Base-by-base conservation (phyloP, 2,888 invertebrate genomes). In the Tolmerus cingulatus region DNA sequence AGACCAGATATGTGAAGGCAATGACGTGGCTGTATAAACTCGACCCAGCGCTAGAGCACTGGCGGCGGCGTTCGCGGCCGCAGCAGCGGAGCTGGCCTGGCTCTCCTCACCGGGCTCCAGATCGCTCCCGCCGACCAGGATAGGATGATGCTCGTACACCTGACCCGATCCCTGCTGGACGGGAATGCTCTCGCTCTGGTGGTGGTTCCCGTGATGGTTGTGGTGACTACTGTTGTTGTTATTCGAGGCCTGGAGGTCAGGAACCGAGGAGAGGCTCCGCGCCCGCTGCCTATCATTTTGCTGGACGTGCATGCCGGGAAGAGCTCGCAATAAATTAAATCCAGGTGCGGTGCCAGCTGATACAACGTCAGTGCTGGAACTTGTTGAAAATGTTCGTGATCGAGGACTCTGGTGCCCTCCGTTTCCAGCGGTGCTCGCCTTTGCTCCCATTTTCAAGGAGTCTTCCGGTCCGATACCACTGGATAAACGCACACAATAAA, bases 1-100 rank as follows among this genome's bases (percentile, higher is more conserved):
- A 90, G 97, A 97, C 97, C 97, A 97, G 94, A 97, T 97, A 93
- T 97, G 97, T 90, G 97, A 97, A 91, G 97, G 97, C 93, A 97
- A 94, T 90, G 97, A 97, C 93, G 97, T 97, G 90, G 97, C 97
- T 88, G 97, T 96, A 91, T 97, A 97, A 51, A 97, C 97, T 89
- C 97, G 94, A 88, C 97, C 96, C 84, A 96, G 94, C 87, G 95
- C 95, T 89, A 95, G 93, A 88, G 90, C 90, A 87, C 90, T 89
- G 34, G 90, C 91, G 43, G 88, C 88, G 57, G 87, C 88, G 40
- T 87, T 86, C 23, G 89, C 88, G 76, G 91, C 91, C 81, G 92
- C 91, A 86, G 92, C 92, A 88, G 92, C 89, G 85, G 92, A 91
- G 88, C 92, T 91, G 89, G 91, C 91, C 88, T 92, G 92, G n/a